phyloP scores from a whole-genome alignment of 1,140 invertebrate species.

The Lineus longissimus region DNA sequence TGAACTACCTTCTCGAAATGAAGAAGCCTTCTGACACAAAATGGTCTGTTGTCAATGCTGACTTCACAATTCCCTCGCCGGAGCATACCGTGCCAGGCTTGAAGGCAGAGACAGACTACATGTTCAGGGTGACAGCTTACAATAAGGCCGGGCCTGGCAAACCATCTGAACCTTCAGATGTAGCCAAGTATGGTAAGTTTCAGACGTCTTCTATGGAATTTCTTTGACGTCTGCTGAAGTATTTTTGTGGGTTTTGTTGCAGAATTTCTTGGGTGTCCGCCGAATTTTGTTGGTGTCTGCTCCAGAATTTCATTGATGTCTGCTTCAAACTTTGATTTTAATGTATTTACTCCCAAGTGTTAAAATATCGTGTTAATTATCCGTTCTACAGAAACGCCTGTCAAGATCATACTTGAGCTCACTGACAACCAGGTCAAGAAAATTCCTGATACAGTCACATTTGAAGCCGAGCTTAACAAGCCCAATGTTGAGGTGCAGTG shows the following conservation, averaged over 20 bases:
- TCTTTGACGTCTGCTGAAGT: neutral
- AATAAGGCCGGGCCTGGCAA: constrained; percentile 95
- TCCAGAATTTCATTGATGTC: neutral
- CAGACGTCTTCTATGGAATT: neutral
- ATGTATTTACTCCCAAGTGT: neutral
- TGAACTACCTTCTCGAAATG: constrained; percentile 8
- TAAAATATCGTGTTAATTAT: neutral
- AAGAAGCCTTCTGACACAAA: neutral
- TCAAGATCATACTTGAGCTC: constrained; percentile 33
- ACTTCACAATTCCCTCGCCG: neutral
- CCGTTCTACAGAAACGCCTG: constrained; percentile 79
- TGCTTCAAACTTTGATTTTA: neutral
- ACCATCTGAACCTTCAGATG: constrained; percentile 73
- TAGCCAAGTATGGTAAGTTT: constrained; percentile 1
- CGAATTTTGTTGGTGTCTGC: constrained; percentile 59
- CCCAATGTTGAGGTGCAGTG: constrained; percentile 40
- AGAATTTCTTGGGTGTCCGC: constrained; percentile 39
- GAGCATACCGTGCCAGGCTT: constrained; percentile 84
- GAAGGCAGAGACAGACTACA: constrained; percentile 82
- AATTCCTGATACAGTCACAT: constrained; percentile 25
- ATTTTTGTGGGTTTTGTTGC: constrained; percentile 67
- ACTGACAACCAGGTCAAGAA: constrained; percentile 28
- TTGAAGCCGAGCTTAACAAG: constrained; percentile 47
- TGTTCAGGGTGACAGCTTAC: constrained; percentile 91
- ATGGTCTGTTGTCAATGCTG: constrained; percentile 4